Evolutionary conservation across 2,888 invertebrate species (phyloP).

Genomic region (Tipula vernalis): DNA sequence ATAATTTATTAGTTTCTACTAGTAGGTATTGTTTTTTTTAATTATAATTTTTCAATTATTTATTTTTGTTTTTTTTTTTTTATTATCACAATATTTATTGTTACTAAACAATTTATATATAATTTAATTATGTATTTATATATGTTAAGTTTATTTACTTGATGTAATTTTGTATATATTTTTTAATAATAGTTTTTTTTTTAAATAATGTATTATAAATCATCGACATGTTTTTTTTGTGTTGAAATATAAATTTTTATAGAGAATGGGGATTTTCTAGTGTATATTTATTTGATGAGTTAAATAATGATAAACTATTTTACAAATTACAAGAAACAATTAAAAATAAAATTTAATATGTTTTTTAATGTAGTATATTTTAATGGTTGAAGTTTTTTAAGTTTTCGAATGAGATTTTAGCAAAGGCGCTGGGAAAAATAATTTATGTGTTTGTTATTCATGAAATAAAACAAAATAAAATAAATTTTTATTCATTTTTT

Average conservation of each 20-base stretch:
- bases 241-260: not conserved
- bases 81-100: conserved; percentile 4
- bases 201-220: not conserved
- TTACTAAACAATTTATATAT: not conserved
- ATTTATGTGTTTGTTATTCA: not conserved
- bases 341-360: not conserved
- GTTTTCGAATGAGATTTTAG: not conserved
- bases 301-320: not conserved
- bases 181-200: not conserved
- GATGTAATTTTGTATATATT: not conserved
- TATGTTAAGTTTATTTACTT: not conserved
- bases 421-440: not conserved
- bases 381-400: not conserved
- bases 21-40: not conserved
- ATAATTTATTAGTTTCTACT: conserved; percentile 4
- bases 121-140: not conserved
- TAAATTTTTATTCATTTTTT: not conserved
- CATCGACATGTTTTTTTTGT: not conserved
- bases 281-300: not conserved
- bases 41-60: not conserved
- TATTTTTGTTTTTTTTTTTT: not conserved
- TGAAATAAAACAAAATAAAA: not conserved
- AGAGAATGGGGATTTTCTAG: not conserved
- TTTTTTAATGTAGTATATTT: not conserved
- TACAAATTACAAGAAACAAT: not conserved